These are phyloP conservation scores for Campaea margaritaria DNA, from an alignment of 2,888 invertebrate species.

Conservation along the genomic window DNA sequence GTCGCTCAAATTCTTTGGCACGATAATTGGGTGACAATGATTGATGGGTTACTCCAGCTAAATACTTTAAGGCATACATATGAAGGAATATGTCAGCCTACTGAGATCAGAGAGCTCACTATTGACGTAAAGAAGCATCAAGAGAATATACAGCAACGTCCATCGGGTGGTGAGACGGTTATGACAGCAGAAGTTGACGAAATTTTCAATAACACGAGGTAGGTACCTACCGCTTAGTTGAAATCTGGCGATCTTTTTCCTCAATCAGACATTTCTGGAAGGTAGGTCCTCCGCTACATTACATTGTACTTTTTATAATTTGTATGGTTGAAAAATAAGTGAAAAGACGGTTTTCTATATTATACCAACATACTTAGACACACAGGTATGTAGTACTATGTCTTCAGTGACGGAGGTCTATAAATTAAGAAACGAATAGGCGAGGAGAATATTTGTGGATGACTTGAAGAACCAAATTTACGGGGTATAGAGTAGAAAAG, in stretches of 20 bases:
- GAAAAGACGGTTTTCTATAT: too few species aligned
- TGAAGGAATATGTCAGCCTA: conserved; percentile 87
- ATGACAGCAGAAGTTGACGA: conserved; percentile 46
- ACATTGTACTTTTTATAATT: too few species aligned
- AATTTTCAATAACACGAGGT: conserved; percentile 50
- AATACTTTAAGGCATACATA: conserved; percentile 86
- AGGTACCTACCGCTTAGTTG: conserved; percentile 14
- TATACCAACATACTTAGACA: too few species aligned
- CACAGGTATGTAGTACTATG: too few species aligned
- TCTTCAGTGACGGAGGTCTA: too few species aligned
- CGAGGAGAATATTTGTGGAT: too few species aligned
- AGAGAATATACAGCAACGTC: conserved; percentile 7
- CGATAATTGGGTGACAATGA: conserved; percentile 91
- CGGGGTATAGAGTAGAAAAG: too few species aligned
- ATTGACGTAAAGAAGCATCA: conserved; percentile 50
- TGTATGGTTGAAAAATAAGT: too few species aligned
- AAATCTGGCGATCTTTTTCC: neutral
- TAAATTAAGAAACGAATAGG: too few species aligned
- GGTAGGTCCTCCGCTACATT: too few species aligned
- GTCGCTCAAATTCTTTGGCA: conserved; percentile 84
- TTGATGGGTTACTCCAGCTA: conserved; percentile 93
- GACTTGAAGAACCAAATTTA: too few species aligned
- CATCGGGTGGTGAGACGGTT: conserved; percentile 28
- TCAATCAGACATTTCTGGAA: too few species aligned
- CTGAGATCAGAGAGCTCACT: conserved; percentile 56